phyloP scores from a whole-genome alignment of 2,113 vertebrate species.

The Elachura formosa region DNA sequence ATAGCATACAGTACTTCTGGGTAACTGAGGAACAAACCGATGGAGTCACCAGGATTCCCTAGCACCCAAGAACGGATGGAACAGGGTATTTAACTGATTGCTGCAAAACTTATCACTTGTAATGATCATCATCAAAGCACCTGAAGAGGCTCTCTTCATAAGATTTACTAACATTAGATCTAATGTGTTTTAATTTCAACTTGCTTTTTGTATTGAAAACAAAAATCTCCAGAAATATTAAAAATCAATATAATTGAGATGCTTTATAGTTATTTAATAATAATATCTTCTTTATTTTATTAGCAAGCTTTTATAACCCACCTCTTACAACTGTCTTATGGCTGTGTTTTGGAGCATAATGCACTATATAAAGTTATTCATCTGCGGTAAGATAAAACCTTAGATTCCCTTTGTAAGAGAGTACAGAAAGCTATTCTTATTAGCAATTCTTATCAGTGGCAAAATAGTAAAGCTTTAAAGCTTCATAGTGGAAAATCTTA shows the following conservation, averaged over 20 bases:
- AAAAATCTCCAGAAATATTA: not conserved
- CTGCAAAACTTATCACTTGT: not conserved
- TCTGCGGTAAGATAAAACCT: not conserved
- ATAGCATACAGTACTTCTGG: not conserved
- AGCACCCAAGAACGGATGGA: not conserved
- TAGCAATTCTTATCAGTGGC: not conserved
- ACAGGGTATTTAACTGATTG: not conserved
- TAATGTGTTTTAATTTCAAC: not conserved
- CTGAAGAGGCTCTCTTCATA: not conserved
- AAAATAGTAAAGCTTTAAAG: not conserved
- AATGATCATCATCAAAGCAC: not conserved
- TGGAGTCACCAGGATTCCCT: not conserved
- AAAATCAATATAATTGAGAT: not conserved
- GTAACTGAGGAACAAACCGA: not conserved
- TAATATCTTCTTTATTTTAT: not conserved
- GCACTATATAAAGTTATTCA: not conserved
- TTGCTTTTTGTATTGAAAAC: not conserved
- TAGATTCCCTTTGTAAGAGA: not conserved
- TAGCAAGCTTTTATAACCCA: not conserved
- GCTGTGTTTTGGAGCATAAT: not conserved
- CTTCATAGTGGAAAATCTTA: not conserved
- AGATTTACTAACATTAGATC: not conserved
- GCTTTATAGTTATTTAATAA: not conserved
- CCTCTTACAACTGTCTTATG: not conserved
- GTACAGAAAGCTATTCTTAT: not conserved